These are phyloP conservation scores for Cichladusa arquata DNA, from an alignment of 2,113 vertebrate genomes.

Conservation along the genomic window DNA sequence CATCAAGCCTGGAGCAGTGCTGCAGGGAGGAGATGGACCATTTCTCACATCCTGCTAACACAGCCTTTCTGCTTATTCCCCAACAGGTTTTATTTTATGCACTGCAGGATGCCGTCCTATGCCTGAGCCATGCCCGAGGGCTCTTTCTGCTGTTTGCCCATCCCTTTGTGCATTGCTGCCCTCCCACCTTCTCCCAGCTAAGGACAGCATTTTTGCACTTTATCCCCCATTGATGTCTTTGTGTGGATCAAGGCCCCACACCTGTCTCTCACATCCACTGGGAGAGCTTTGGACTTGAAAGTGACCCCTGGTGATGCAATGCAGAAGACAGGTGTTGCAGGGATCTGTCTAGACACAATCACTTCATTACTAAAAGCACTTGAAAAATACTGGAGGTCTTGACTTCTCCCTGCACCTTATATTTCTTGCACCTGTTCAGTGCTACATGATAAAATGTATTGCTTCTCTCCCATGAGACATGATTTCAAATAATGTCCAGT, in stretches of 20 bases:
- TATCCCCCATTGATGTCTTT: accelerated
- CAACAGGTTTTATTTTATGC: background rate
- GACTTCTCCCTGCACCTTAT: background rate
- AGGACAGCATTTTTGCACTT: background rate
- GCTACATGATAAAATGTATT: background rate
- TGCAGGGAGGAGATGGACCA: background rate
- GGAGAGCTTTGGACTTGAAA: background rate
- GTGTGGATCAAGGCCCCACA: too few species aligned
- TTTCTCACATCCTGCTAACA: background rate
- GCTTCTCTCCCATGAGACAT: background rate
- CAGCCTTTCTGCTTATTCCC: background rate
- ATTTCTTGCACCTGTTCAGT: background rate
- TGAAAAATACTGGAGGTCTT: background rate
- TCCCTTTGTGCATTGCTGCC: background rate
- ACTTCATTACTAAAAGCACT: background rate
- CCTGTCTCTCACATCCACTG: background rate
- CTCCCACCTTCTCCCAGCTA: too few species aligned
- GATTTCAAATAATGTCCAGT: background rate
- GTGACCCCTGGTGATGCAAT: accelerated
- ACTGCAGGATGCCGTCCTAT: background rate
- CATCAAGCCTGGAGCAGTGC: background rate
- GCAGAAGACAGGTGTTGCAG: background rate
- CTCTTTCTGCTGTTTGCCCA: background rate
- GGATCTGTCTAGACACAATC: background rate
- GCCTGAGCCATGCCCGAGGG: accelerated